A percentile compares a stretch with the other conserved stretches of the same genome.
phyloP scores from a whole-genome alignment of 2,797 vertebrate species.

The Atherinosoma microstoma region DNA sequence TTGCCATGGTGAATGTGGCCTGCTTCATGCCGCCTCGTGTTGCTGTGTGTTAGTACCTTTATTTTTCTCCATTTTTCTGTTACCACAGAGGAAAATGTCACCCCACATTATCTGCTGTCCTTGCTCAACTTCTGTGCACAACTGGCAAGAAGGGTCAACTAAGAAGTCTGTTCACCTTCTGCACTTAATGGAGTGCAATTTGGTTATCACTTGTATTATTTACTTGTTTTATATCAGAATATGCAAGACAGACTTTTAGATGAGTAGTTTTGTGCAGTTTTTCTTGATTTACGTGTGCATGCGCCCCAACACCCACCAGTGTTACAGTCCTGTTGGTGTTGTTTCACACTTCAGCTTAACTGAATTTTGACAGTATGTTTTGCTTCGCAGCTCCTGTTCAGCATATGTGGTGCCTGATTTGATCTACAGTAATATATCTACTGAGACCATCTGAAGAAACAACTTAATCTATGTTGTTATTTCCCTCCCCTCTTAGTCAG shows the following conservation, averaged over 20 bases:
- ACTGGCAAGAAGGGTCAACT: not conserved
- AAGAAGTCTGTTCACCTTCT: not conserved
- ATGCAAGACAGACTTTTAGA: conserved; percentile 19
- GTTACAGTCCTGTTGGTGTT: conserved; percentile 45
- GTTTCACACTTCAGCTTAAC: conserved; percentile 59
- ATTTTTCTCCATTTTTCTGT: conserved; percentile 40
- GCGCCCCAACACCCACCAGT: conserved; percentile 42
- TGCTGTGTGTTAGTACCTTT: conserved; percentile 61
- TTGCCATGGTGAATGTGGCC: conserved; percentile 70
- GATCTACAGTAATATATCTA: not conserved
- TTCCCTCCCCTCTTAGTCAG: not conserved
- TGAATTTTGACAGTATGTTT: conserved; percentile 48
- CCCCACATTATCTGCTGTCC: conserved; percentile 46
- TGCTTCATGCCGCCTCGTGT: conserved; percentile 38
- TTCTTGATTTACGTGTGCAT: conserved; percentile 9
- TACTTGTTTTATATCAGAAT: not conserved
- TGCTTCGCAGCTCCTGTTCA: conserved; percentile 45
- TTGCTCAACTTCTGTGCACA: conserved; percentile 9
- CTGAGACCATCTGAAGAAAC: not conserved
- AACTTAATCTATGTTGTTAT: not conserved
- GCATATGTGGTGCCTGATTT: conserved; percentile 29
- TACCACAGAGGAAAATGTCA: conserved; percentile 47
- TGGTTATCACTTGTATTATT: conserved; percentile 8
- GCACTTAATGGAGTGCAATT: not conserved
- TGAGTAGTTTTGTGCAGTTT: not conserved